Evolutionary conservation across 2,797 vertebrate genomes (phyloP).

Genomic region (Chiloscyllium punctatum): DNA sequence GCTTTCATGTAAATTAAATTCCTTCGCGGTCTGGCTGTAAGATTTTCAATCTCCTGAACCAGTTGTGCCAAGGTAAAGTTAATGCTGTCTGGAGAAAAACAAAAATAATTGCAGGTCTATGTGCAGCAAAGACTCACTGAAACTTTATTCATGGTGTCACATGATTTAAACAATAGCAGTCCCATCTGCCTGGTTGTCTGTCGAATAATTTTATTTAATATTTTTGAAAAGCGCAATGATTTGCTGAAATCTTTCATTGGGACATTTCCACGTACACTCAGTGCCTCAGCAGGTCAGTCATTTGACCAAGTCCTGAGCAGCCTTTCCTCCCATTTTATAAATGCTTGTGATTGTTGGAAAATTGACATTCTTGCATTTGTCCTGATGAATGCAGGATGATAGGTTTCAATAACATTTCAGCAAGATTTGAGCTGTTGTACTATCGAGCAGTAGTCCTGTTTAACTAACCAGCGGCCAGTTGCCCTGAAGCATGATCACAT

Average conservation of each 20-base stretch:
- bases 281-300: too few relatives aligned
- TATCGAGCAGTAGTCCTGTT: too few relatives aligned
- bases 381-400: too few relatives aligned
- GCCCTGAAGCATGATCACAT: not conserved
- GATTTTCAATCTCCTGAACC: not conserved
- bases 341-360: too few relatives aligned
- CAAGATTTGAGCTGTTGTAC: too few relatives aligned
- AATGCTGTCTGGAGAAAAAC: not conserved
- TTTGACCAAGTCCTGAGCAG: too few relatives aligned
- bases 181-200: not conserved
- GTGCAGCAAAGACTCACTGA: not conserved
- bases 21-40: not conserved
- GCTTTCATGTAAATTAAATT: not conserved
- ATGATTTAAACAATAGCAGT: not conserved
- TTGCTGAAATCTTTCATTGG: too few relatives aligned
- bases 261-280: too few relatives aligned
- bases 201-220: not conserved
- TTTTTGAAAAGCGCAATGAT: too few relatives aligned
- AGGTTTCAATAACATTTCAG: too few relatives aligned
- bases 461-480: not conserved
- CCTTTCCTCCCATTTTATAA: too few relatives aligned
- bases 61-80: not conserved
- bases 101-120: not conserved
- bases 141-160: not conserved
- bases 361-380: too few relatives aligned